Base-by-base conservation (phyloP, 1,140 invertebrate genomes). In the Ruditapes philippinarum region DNA sequence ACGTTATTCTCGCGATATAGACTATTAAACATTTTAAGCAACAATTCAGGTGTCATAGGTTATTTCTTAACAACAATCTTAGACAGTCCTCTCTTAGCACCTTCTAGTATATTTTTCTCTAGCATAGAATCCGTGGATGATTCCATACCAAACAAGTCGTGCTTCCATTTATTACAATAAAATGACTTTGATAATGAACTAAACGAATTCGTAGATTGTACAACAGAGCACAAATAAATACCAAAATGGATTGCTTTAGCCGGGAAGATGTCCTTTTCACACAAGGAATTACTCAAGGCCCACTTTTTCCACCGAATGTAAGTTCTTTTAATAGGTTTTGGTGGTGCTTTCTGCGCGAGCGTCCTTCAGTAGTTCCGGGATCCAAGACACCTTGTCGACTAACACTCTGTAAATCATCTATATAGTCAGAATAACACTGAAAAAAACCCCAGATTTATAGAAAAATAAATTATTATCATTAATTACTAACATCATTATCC, bases 361-460 rank as follows among this genome's bases (percentile, higher is more conserved):
- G 12, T 19, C 19, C 51, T 42, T 68, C 33, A 84, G 40, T 73
- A 84, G n/a, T 51, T 84, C 62, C 22, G 81, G 81, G 33, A 84
- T 33, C 62, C 9, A 42, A 28, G 81, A 12, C 51, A 84, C 57
- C 65, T 70, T 84, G 17, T 62, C 62, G 22, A 42, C 57, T 28
- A 84, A 36, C 12, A 84, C 62, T 11, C 12, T 60, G 81, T 28
- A 84, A 84, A 7, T n/a, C 60, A 31, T 84, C 65, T 45, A 84
- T 62, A 28, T 84, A 60, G n/a, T 33, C 42, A 42, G 22, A 38
- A 28, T 49, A 73, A 49, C 81, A 9, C 60, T 84, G 81, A 73
- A 84, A 84, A 84, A 84, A 84, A n/a, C n/a, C n/a, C n/a, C 25
- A 81, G 5, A 54, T 54, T 42, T 79, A 45, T 54, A 79, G 22